Base-by-base conservation (phyloP, 1,140 invertebrate species). In the Geopemphigus sp. region DNA sequence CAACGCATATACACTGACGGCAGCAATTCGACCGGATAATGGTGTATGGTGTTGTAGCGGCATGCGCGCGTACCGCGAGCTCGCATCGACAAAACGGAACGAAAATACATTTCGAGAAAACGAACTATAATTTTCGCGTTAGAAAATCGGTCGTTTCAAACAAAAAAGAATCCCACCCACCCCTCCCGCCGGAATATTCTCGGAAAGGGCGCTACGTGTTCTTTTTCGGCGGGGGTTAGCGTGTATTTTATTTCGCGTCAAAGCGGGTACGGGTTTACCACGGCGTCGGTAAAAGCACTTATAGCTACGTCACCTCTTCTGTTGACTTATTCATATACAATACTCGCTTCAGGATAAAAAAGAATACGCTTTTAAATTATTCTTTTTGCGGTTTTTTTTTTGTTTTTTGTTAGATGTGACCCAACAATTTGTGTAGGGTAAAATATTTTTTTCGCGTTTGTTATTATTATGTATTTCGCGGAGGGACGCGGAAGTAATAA, bases 261-360 rank as follows among this genome's bases (percentile, higher is more conserved):
- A 54, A 72, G 50, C 29, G 68, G 17, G 47, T 72, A 54, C n/a
- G 47, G 26, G 47, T 72, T 72, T n/a, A 72, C 68, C 1, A 8
- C 24, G 0, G 24, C 57, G 14, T 59, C 73, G 73, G 56, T 19
- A 76, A 76, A 61, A 76, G 74, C 57, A 74, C 72, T 73, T 56
- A 59, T 57, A 12, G 39, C 39, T 47, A 26, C 74, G 74, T 61
- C 74, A 47, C 45, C 66, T 72, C n/a, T 29, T 59, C 57, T 63
- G 56, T 59, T 78, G 74, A 78, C 74, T 78, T 78, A 78, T 78
- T 78, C 74, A 78, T 76, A 39, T 45, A 57, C 56, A 57, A 61
- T 61, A n/a, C 22, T 19, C 57, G 32, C n/a, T 45, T 32, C 39
- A 50, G 39, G 4, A 47, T 63, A 78, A 78, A 72, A 61, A 59